Evolutionary conservation across 2,797 vertebrate species (phyloP).

Genomic region (Scolopax bukidnonensis): DNA sequence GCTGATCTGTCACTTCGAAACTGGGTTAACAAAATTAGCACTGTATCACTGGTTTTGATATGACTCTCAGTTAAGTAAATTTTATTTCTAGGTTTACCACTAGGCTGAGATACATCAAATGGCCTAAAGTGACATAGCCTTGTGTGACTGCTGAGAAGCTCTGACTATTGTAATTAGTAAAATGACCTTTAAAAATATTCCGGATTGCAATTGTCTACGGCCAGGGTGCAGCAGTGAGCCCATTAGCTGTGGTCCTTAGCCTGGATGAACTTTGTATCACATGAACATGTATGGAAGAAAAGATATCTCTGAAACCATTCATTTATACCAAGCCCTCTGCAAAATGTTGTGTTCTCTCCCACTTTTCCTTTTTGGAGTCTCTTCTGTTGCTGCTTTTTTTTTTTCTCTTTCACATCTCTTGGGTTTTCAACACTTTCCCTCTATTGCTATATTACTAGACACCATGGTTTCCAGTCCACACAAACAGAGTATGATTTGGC

Average conservation of each 20-base stretch:
- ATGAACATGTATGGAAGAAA: neutral
- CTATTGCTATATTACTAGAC: neutral
- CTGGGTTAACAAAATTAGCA: neutral
- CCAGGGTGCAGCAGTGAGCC: neutral
- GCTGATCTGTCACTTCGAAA: neutral
- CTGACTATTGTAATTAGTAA: neutral
- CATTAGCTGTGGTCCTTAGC: neutral
- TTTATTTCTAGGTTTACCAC: neutral
- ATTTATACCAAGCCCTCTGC: neutral
- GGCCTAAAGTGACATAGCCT: neutral
- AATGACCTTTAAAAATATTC: neutral
- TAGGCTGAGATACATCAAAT: neutral
- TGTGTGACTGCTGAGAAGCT: neutral
- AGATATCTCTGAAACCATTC: rapidly evolving
- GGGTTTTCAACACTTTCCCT: neutral
- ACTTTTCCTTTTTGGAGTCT: neutral
- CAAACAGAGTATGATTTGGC: neutral
- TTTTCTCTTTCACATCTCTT: neutral
- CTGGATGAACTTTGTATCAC: neutral
- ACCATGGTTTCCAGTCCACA: too few species aligned
- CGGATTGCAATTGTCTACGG: neutral
- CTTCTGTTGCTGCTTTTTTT: neutral
- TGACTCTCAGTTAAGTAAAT: neutral
- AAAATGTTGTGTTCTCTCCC: neutral
- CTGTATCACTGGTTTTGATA: neutral